phyloP scores from a whole-genome alignment of 2,888 invertebrate genomes.

The Ophonus ardosiacus region DNA sequence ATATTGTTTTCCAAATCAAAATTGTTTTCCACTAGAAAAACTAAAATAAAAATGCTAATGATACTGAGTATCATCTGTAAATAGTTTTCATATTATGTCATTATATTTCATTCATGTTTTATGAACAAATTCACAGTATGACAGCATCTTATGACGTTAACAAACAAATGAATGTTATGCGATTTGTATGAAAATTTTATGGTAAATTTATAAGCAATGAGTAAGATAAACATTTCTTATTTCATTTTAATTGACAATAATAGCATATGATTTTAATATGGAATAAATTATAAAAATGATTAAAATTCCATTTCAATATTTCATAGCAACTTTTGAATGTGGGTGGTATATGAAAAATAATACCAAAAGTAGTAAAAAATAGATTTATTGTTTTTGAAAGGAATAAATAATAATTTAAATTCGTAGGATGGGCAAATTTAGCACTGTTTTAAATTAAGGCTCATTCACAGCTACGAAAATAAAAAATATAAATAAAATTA shows the following conservation, averaged over 20 bases:
- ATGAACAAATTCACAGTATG: constrained; percentile 29
- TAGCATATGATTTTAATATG: neutral
- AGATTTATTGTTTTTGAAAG: constrained; percentile 14
- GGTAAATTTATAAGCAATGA: constrained; percentile 44
- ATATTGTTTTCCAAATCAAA: constrained; percentile 2
- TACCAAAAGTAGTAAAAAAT: neutral
- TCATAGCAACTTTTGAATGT: neutral
- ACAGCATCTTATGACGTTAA: constrained; percentile 45
- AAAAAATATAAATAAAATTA: too few relatives aligned
- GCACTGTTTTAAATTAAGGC: constrained; percentile 36
- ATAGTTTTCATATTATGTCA: constrained; percentile 51
- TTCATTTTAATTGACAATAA: constrained; percentile 32
- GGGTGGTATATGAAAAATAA: constrained; percentile 18
- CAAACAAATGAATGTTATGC: constrained; percentile 35
- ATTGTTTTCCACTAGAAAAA: neutral
- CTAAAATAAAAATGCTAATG: constrained; percentile 20
- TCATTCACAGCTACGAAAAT: too few relatives aligned
- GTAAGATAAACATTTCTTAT: constrained; percentile 22
- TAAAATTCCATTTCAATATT: constrained; percentile 5
- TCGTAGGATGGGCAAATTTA: neutral
- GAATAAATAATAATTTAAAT: constrained; percentile 42
- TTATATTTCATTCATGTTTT: constrained; percentile 55
- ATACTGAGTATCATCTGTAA: constrained; percentile 13
- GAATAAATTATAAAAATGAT: neutral
- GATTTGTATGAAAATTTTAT: constrained; percentile 56